These are phyloP conservation scores for Myotis findleyi DNA, from an alignment of 2,797 vertebrate genomes.

Conservation along the genomic window DNA sequence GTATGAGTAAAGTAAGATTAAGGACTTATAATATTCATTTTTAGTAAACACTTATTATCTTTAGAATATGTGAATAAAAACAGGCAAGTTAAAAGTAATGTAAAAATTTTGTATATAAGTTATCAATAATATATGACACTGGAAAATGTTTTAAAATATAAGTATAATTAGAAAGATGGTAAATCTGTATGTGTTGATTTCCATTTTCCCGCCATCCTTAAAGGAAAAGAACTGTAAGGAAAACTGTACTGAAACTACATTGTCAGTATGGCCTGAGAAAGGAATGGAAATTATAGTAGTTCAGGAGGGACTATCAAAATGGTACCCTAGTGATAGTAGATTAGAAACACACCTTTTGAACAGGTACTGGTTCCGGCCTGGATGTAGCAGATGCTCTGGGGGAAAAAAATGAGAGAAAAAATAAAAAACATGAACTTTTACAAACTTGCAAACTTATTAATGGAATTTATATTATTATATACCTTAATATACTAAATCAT, in stretches of 20 bases:
- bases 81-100: conserved; percentile 34
- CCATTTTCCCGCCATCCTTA: conserved; percentile 9
- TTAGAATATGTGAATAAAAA: conserved; percentile 45
- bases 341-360: conserved; percentile 90
- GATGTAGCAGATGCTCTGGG: conserved; percentile 89
- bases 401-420: conserved; percentile 70
- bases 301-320: neutral
- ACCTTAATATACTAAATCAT: neutral
- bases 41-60: conserved; percentile 28
- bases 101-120: neutral
- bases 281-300: conserved; percentile 49
- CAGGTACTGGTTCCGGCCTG: conserved; percentile 89
- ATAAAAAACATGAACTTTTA: neutral
- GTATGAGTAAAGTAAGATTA: conserved; percentile 23
- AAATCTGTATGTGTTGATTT: conserved; percentile 13
- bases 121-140: neutral
- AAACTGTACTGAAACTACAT: conserved; percentile 60
- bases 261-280: conserved; percentile 52
- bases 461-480: conserved; percentile 1
- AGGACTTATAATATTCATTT: neutral
- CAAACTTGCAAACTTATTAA: neutral
- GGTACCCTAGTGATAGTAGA: neutral
- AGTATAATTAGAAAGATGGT: conserved; percentile 26
- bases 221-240: conserved; percentile 7
- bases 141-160: conserved; percentile 42